Evolutionary conservation across 1,140 invertebrate genomes (phyloP).

Genomic region (Heliothis virescens): DNA sequence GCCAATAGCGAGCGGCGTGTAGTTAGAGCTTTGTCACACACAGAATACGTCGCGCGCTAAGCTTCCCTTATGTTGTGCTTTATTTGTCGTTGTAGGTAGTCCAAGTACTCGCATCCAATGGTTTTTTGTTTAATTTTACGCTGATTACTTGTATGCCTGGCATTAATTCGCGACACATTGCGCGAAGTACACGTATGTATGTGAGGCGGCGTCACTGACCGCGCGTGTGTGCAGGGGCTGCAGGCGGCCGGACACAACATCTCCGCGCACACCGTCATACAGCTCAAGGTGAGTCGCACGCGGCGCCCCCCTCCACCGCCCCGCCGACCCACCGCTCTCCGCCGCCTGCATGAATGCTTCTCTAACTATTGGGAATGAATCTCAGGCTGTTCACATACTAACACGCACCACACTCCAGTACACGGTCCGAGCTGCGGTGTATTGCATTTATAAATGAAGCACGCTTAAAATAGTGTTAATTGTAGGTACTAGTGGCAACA

Average conservation of each 20-base stretch:
- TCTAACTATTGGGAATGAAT: neutral
- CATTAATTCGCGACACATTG: neutral
- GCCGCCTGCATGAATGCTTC: neutral
- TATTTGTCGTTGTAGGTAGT: constrained; percentile 34
- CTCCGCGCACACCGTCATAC: constrained; percentile 94
- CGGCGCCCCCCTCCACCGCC: neutral
- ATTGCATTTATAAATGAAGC: too few relatives aligned
- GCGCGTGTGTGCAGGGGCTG: constrained; percentile 89
- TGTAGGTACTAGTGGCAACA: too few relatives aligned
- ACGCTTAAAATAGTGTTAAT: too few relatives aligned
- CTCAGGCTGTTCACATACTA: too few relatives aligned
- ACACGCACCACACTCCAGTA: neutral
- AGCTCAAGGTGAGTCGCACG: constrained; percentile 93
- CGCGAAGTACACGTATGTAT: constrained; percentile 45
- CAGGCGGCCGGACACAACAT: constrained; percentile 96
- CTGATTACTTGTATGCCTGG: neutral
- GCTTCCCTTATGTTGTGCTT: constrained; percentile 42
- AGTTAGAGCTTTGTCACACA: constrained; percentile 15
- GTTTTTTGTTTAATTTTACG: constrained; percentile 28
- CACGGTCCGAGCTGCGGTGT: too few relatives aligned
- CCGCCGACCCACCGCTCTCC: neutral
- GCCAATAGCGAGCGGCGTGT: constrained; percentile 2
- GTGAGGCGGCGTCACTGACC: constrained; percentile 46
- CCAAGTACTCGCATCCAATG: constrained; percentile 23
- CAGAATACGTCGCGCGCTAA: neutral